Evolutionary conservation across 37 sponge, comb jelly and placozoan genomes (phyloP), one percentile per base, ranked within the genome.

Genomic region (Agelas oroides): DNA sequence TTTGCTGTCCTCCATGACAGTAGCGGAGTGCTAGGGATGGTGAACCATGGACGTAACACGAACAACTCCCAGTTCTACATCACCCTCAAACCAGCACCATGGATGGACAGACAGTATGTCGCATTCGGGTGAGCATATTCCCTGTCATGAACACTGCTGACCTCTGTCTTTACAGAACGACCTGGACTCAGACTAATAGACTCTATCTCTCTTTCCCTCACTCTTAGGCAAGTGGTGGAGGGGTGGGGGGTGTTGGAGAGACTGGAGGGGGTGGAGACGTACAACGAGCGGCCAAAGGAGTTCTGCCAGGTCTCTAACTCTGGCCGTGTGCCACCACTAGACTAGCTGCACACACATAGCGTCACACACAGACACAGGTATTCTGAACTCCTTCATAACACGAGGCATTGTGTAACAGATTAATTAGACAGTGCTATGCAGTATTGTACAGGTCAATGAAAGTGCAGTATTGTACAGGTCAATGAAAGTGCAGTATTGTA

Each of bases 21-120:
- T 31, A 23, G 80, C 6, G 98, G 98, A 23, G 76, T 92, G 5
- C 77, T 97, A 17, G 98, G 98, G 15, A 95, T 95, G 94, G 94
- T 82, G 15, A 97, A 97, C 83, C 79, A 94, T 5, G 97, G 97
- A 24, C 67, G 73, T 21, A 93, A 92, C 86, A 92, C 95, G 2
- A 97, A 95, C 72, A 86, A 82, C 74, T 92, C 93, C 27, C 95
- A 97, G 79, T 97, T 97, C 78, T 97, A 95, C 87, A 93, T 97
- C 74, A 97, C 94, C 19, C 76, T 97, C 32, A 66, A 75, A 35
- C 83, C 98, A 33, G 41, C 91, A 24, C 75, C 79, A 25, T 97
- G 98, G 98, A 97, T 97, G 98, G 90, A 97, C 73, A 84, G 73
- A 35, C 58, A 73, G 25, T 95, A 93, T 53, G 92, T 95, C 21